phyloP scores from a whole-genome alignment of 2,113 vertebrate genomes.

The Cisticola juncidis region DNA sequence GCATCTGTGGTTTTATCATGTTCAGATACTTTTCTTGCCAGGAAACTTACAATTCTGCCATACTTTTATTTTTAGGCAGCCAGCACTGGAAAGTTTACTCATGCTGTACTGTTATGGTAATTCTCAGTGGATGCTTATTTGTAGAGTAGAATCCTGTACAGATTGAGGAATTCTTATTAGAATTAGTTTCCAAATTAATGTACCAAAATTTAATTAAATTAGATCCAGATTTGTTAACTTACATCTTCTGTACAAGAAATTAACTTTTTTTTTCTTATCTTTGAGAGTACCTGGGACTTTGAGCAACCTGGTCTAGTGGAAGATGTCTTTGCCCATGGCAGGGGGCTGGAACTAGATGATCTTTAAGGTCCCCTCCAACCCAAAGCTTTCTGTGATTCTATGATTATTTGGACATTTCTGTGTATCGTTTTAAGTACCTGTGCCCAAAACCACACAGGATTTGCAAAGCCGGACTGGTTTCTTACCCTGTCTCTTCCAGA shows the following conservation, averaged over 20 bases:
- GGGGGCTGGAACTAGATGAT: neutral
- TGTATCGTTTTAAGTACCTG: neutral
- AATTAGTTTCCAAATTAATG: neutral
- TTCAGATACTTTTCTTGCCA: conserved; percentile 23
- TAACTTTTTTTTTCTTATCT: neutral
- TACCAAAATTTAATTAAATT: neutral
- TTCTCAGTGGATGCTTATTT: conserved; percentile 33
- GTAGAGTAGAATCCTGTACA: neutral
- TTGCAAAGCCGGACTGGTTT: neutral
- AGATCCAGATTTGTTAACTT: neutral
- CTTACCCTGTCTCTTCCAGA: neutral
- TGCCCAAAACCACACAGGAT: neutral
- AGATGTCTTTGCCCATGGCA: neutral
- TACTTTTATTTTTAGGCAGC: neutral
- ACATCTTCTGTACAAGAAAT: neutral
- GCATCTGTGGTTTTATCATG: conserved; percentile 22
- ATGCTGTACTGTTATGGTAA: neutral
- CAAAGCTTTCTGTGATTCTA: neutral
- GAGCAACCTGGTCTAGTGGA: neutral
- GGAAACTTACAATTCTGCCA: conserved; percentile 16
- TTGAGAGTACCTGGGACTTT: neutral
- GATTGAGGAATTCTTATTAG: neutral
- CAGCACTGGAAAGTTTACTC: conserved; percentile 46
- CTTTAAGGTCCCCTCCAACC: neutral
- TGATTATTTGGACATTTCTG: neutral